phyloP scores from a whole-genome alignment of 1,140 invertebrate species.

The Cydia strobilella region DNA sequence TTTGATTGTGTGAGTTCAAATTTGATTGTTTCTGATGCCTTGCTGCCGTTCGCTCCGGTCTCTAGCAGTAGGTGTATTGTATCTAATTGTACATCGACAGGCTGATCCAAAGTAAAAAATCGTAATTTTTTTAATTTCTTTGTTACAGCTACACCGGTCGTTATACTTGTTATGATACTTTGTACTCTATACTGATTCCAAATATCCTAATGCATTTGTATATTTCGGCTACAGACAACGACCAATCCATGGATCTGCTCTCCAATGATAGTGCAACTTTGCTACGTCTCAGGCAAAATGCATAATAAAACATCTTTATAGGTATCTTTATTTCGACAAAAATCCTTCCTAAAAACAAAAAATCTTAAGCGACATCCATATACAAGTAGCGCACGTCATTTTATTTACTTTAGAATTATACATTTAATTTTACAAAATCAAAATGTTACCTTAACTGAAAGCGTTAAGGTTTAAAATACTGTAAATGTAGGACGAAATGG shows the following conservation, averaged over 20 bases:
- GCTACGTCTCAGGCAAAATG: constrained; percentile 37
- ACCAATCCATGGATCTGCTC: not conserved
- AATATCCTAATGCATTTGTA: no score
- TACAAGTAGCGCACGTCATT: not conserved
- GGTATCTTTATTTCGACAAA: not conserved
- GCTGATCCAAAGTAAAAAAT: no score
- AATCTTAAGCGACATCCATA: not conserved
- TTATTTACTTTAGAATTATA: not conserved
- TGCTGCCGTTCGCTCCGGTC: no score
- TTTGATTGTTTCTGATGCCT: no score
- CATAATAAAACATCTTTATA: constrained; percentile 37
- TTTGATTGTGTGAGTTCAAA: no score
- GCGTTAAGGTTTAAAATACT: not conserved
- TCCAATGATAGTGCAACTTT: constrained; percentile 6
- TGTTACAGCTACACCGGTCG: no score
- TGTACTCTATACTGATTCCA: no score
- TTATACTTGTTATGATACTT: no score
- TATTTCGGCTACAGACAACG: no score
- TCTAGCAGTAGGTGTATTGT: no score
- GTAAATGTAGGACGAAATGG: not conserved
- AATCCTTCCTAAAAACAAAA: not conserved
- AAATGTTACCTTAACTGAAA: not conserved
- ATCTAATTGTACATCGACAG: no score
- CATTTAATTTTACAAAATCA: not conserved
- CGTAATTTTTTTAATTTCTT: no score